Conservation (phyloP, 2,797 vertebrate species). For the Ispidina lecontei region DNA sequence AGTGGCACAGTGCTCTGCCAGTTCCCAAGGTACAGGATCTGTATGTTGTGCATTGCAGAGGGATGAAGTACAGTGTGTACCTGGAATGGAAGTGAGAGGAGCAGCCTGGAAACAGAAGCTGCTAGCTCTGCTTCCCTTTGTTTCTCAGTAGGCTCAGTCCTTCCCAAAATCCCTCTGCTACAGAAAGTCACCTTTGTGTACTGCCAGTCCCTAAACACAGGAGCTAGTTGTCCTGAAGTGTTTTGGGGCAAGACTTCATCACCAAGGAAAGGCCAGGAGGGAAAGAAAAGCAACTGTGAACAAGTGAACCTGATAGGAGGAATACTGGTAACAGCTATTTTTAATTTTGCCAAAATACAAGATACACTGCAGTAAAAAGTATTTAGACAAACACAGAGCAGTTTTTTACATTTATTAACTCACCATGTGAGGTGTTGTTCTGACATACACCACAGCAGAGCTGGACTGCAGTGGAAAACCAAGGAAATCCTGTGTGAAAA, state of each 20-base stretch:
- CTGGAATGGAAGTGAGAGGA: not conserved
- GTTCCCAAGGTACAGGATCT: not conserved
- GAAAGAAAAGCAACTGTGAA: not conserved
- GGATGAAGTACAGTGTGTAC: not conserved
- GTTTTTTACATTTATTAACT: not conserved
- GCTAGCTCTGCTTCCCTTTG: not conserved
- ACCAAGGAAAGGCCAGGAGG: not conserved
- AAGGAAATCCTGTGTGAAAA: not conserved
- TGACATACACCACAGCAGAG: not conserved
- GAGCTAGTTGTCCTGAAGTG: not conserved
- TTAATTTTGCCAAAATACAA: not conserved
- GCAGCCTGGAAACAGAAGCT: not conserved
- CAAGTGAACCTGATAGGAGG: not conserved
- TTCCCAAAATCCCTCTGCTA: not conserved
- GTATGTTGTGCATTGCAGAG: not conserved
- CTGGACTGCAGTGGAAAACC: not conserved
- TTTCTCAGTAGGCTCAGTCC: not conserved
- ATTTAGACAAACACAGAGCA: not conserved
- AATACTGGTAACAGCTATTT: not conserved
- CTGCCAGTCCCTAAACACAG: not conserved
- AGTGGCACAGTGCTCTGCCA: not conserved
- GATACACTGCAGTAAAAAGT: not conserved
- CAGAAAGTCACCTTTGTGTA: not conserved
- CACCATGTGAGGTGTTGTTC: not conserved
- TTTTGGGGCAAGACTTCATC: not conserved